Evolutionary conservation across 2,113 vertebrate species (phyloP).

Genomic region (Quiscalus mexicanus): DNA sequence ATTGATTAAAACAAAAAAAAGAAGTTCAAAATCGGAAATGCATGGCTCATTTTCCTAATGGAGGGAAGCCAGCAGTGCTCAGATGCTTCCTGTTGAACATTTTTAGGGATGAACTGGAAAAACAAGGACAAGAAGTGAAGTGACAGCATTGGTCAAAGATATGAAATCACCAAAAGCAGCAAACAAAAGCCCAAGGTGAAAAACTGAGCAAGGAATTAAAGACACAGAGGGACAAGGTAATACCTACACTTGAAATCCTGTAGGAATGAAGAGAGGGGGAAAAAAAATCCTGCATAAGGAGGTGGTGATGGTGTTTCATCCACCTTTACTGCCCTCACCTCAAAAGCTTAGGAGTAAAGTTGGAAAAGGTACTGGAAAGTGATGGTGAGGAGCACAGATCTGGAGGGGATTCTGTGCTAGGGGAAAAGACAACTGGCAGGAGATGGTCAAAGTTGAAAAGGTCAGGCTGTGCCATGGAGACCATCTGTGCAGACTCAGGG

Average conservation of each 20-base stretch:
- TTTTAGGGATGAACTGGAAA: not conserved
- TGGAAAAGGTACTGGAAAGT: not conserved
- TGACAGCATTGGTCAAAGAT: not conserved
- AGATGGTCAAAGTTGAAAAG: not conserved
- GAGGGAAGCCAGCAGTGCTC: not conserved
- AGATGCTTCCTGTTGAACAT: not conserved
- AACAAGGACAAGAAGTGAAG: not conserved
- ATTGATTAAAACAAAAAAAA: not conserved
- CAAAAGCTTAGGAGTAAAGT: not conserved
- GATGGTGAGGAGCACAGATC: not conserved
- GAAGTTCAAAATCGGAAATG: not conserved
- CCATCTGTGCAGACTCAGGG: not conserved
- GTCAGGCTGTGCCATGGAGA: not conserved
- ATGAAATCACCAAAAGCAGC: not conserved
- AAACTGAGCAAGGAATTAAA: not conserved
- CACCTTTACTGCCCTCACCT: not conserved
- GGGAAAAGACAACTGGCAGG: not conserved
- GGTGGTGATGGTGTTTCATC: not conserved
- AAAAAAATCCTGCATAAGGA: not conserved
- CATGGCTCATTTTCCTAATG: not conserved
- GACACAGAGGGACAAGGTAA: accelerated
- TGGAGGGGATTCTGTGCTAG: accelerated
- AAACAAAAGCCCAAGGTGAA: not conserved
- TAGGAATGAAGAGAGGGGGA: not conserved
- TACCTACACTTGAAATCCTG: not conserved